Conservation (phyloP, 2,797 vertebrate species). For the Champsocephalus gunnari region DNA sequence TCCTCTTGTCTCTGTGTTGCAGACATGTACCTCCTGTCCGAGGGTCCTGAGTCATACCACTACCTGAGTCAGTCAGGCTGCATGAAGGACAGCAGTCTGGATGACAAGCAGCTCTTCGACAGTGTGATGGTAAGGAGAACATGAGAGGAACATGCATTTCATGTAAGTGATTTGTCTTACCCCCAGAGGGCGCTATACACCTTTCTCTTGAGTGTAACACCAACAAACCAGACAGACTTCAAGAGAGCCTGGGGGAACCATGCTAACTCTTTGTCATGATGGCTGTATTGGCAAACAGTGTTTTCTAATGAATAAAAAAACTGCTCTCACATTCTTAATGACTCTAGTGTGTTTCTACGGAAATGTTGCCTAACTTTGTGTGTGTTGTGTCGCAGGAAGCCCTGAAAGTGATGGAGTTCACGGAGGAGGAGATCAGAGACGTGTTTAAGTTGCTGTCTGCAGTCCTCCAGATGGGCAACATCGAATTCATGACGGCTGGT, state of each 20-base stretch:
- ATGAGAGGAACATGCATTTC: neutral
- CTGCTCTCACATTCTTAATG: slow-evolving; percentile 2
- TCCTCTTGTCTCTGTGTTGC: slow-evolving; percentile 42
- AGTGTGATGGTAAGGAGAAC: slow-evolving; percentile 88
- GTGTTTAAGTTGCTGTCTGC: slow-evolving; percentile 92
- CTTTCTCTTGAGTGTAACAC: neutral
- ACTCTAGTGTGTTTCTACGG: neutral
- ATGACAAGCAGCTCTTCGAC: slow-evolving; percentile 88
- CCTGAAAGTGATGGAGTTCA: slow-evolving; percentile 92
- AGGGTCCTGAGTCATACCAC: slow-evolving; percentile 85
- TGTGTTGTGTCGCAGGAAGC: slow-evolving; percentile 83
- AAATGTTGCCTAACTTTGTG: slow-evolving; percentile 5
- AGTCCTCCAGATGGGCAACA: slow-evolving; percentile 91
- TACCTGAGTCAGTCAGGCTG: slow-evolving; percentile 93
- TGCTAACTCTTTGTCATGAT: slow-evolving; percentile 11
- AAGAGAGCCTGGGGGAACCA: neutral
- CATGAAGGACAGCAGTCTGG: slow-evolving; percentile 85
- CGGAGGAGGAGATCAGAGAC: slow-evolving; percentile 90
- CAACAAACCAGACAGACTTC: neutral
- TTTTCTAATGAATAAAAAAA: neutral
- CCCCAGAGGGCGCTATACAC: slow-evolving; percentile 62
- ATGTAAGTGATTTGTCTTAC: slow-evolving; percentile 9
- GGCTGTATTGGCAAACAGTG: neutral
- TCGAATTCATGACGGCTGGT: slow-evolving; percentile 94
- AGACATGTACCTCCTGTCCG: slow-evolving; percentile 87